Evolutionary conservation across 2,888 invertebrate species (phyloP).

Genomic region (Boloria selene): DNA sequence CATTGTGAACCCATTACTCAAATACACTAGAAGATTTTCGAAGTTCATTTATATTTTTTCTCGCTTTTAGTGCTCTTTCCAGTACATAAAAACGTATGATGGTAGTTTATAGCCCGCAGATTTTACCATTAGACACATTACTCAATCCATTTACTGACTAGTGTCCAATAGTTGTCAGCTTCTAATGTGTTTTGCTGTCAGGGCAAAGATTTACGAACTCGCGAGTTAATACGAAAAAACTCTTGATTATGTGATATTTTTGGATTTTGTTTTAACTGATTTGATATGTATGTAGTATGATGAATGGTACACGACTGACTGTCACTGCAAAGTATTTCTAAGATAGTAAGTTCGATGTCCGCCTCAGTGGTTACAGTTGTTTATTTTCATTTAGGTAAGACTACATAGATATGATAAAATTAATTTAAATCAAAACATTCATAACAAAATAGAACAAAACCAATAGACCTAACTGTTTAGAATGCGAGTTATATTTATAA

Average conservation of each 20-base stretch:
- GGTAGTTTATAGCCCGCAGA: neutral
- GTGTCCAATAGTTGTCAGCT: constrained; percentile 26
- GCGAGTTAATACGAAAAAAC: neutral
- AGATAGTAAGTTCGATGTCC: too few species aligned
- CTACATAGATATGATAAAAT: too few species aligned
- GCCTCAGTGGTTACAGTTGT: too few species aligned
- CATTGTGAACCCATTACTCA: too few species aligned
- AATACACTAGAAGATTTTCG: too few species aligned
- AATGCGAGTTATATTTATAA: too few species aligned
- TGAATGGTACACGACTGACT: neutral
- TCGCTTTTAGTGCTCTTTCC: neutral
- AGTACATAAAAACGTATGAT: neutral
- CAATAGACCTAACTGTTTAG: too few species aligned
- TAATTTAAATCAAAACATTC: too few species aligned
- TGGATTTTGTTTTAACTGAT: neutral
- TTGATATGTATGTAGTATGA: neutral
- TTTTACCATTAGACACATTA: constrained; percentile 11
- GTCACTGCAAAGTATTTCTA: too few species aligned
- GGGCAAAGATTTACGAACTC: constrained; percentile 19
- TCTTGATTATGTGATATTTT: neutral
- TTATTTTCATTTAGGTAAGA: too few species aligned
- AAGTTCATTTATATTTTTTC: neutral
- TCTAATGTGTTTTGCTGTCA: constrained; percentile 26
- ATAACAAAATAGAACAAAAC: too few species aligned
- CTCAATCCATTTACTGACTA: constrained; percentile 21